Percentiles rank a stretch among this genome's conserved stretches.
Evolutionary conservation across 2,113 vertebrate species (phyloP).

Genomic region (Mystacornis crossleyi): DNA sequence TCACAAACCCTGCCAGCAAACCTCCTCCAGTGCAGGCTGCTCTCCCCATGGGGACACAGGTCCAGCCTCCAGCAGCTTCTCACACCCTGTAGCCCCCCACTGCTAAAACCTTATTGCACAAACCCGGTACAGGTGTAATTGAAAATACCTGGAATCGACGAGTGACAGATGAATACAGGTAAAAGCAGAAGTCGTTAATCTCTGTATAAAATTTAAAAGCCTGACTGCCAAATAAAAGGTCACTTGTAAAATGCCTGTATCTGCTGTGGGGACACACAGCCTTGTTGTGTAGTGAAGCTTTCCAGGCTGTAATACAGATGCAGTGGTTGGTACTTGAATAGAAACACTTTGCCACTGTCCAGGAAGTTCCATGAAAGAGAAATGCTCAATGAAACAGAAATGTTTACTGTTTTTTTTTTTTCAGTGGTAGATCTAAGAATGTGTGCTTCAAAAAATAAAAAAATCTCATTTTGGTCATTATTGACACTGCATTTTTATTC

Average conservation of each 20-base stretch:
- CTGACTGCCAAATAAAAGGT: background rate
- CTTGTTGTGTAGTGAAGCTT: background rate
- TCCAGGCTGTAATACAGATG: background rate
- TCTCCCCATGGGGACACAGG: background rate
- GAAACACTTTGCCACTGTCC: background rate
- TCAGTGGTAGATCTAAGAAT: background rate
- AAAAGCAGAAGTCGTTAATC: background rate
- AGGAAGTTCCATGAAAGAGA: background rate
- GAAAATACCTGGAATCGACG: background rate
- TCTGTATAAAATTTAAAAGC: background rate
- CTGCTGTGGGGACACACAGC: background rate
- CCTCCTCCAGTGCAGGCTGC: background rate
- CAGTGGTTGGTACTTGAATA: background rate
- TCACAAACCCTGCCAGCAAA: background rate
- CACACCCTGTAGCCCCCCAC: background rate
- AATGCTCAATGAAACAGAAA: background rate
- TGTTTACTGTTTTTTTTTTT: background rate
- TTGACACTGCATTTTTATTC: background rate
- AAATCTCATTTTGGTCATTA: background rate
- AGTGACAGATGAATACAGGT: background rate
- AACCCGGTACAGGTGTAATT: background rate
- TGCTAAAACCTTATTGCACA: background rate
- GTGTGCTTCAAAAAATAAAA: background rate
- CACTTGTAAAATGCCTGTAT: background rate
- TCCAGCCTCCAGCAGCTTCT: background rate